Conservation (phyloP, 1,140 invertebrate species). For the Ceratosolen fusciceps region DNA sequence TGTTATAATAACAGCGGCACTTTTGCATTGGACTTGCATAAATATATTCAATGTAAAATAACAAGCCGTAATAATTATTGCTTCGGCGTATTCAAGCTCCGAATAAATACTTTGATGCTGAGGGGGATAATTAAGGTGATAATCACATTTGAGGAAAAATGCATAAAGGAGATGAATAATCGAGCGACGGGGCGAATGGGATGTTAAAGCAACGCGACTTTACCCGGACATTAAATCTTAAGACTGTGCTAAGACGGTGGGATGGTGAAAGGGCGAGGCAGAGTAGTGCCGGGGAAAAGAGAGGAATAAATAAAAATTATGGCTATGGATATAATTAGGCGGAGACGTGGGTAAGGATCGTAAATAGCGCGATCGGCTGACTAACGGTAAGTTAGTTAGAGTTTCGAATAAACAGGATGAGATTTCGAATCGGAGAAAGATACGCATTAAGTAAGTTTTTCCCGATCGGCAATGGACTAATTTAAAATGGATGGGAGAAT, state of each 20-base stretch:
- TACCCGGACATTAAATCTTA: background rate
- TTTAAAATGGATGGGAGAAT: too few relatives aligned
- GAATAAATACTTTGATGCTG: background rate
- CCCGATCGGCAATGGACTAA: background rate
- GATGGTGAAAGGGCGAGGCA: too few relatives aligned
- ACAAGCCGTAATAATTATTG: background rate
- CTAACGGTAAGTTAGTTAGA: background rate
- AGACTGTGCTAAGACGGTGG: too few relatives aligned
- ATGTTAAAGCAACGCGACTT: background rate
- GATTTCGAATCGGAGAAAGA: background rate
- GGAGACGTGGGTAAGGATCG: background rate
- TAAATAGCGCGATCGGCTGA: background rate
- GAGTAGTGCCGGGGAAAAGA: too few relatives aligned
- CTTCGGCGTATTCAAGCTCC: background rate
- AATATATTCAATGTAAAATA: background rate
- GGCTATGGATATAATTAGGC: background rate
- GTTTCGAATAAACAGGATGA: background rate
- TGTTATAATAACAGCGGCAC: background rate
- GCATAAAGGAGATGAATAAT: background rate
- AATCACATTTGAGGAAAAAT: background rate
- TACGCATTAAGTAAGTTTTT: background rate
- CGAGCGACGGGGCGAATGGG: background rate
- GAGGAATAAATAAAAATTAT: background rate
- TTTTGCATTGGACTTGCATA: background rate
- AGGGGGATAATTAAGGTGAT: background rate